phyloP scores from a whole-genome alignment of 2,888 invertebrate genomes.

The Campoplex capitator region DNA sequence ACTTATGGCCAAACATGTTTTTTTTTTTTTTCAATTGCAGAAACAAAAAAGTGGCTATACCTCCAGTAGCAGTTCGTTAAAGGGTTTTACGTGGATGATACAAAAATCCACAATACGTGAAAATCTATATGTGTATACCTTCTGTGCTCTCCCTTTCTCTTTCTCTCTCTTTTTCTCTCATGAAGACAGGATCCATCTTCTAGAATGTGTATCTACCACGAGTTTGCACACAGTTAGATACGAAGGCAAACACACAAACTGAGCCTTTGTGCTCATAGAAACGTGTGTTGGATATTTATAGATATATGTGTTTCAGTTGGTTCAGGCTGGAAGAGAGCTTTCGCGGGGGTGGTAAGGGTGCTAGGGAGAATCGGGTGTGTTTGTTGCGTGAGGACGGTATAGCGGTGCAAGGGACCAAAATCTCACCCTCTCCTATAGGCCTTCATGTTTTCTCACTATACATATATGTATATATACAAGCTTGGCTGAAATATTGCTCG shows the following conservation, averaged over 20 bases:
- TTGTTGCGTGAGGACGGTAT: slow-evolving; percentile 54
- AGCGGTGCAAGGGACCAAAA: slow-evolving; percentile 58
- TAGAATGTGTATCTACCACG: slow-evolving; percentile 21
- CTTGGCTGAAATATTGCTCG: slow-evolving; percentile 83
- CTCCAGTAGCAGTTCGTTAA: not conserved
- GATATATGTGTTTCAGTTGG: slow-evolving; percentile 37
- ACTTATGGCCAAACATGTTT: no score
- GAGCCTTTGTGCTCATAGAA: slow-evolving; percentile 26
- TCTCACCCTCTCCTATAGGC: slow-evolving; percentile 55
- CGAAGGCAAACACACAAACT: slow-evolving; percentile 30
- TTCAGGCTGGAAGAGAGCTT: slow-evolving; percentile 48
- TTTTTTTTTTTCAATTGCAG: no score
- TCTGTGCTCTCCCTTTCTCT: not conserved
- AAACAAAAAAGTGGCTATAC: not conserved
- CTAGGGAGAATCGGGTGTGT: slow-evolving; percentile 43
- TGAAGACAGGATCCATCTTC: slow-evolving; percentile 13
- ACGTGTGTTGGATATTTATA: slow-evolving; percentile 24
- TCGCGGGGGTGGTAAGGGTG: slow-evolving; percentile 37
- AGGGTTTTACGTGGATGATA: not conserved
- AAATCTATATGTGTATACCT: not conserved
- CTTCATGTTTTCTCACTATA: slow-evolving; percentile 45
- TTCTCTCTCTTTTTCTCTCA: not conserved
- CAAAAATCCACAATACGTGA: slow-evolving; percentile 4
- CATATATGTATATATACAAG: slow-evolving; percentile 70
- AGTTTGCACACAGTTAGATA: slow-evolving; percentile 25